These are phyloP conservation scores for Nansenia antarctica DNA, from an alignment of 2,113 vertebrate genomes.

Conservation along the genomic window DNA sequence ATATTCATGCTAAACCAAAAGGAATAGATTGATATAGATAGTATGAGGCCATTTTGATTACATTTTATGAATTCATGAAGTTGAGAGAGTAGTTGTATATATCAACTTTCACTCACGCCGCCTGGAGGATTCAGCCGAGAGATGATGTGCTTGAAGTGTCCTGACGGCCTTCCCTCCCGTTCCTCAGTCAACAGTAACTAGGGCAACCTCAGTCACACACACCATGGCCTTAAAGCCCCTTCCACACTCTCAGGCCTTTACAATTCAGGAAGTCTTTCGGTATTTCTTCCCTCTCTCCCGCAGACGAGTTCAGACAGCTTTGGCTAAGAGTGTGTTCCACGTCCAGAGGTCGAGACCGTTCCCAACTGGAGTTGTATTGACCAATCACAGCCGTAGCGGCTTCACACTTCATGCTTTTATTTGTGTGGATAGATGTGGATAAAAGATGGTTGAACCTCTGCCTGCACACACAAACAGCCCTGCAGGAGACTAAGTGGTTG, in stretches of 20 bases:
- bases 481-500: slow-evolving; percentile 23
- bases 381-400: neutral
- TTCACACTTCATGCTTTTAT: neutral
- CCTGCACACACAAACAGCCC: slow-evolving; percentile 46
- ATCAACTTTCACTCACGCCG: neutral
- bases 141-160: slow-evolving; percentile 7
- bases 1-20: neutral
- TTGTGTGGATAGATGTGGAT: neutral
- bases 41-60: neutral
- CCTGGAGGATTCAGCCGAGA: neutral
- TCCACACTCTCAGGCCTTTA: neutral
- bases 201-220: no score
- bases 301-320: slow-evolving; percentile 2
- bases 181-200: no score
- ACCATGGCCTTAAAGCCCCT: neutral
- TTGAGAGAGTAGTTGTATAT: neutral
- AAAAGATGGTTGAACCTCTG: no score
- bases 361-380: neutral
- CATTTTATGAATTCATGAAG: neutral
- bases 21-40: neutral
- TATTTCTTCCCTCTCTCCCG: neutral
- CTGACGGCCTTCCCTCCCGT: no score
- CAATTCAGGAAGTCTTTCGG: slow-evolving; percentile 3
- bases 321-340: neutral
- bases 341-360: slow-evolving; percentile 21